Base-by-base conservation (phyloP, 2,888 invertebrate species). In the Helicoverpa assulta region DNA sequence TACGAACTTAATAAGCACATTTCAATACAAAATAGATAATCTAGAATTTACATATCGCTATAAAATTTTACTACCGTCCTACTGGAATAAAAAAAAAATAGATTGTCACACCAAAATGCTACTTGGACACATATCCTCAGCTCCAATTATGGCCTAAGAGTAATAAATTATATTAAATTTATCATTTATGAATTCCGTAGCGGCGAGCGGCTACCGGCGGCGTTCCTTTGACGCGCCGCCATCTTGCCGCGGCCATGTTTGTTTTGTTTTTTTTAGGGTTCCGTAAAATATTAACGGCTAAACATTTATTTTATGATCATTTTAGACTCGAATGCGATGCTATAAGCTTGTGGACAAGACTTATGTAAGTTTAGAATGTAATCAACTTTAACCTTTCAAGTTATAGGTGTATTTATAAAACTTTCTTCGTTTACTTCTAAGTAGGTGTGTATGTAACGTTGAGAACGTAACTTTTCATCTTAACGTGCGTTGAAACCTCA, bases 131-230 rank as follows among this genome's bases (percentile, higher is more conserved):
- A 77, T 84, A 84, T 76, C 78, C 87, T 80, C 90, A 91, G 80
- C 91, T 90, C 92, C 83, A 81, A 88, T 87, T 88, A 87, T 78
- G 81, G 88, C 83, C 88, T 85, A 78, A 85, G 82, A 84, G 86
- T 90, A 91, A 91, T 95, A 94, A 94, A 94, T 94, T 92, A 93
- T 93, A 94, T 93, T 93, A 92, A 94, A 94, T 94, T 95, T 95
- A 95, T 95, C 95, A 95, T 95, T 95, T 94, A 94, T 94, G 93
- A 94, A 93, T 93, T 91, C 94, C 92, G 88, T 88, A 86, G 88
- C 86, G 85, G 89, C 86, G 84, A 85, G 89, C 90, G 88, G 95
- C 95, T 95, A 95, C 95, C 92, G 93, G 87, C 93, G 94, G 94
- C 87, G 85, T 86, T 84, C 86, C 94, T 95, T 95, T 95, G 94